Conservation (phyloP, 2,113 vertebrate genomes). For the Malurus elegans region DNA sequence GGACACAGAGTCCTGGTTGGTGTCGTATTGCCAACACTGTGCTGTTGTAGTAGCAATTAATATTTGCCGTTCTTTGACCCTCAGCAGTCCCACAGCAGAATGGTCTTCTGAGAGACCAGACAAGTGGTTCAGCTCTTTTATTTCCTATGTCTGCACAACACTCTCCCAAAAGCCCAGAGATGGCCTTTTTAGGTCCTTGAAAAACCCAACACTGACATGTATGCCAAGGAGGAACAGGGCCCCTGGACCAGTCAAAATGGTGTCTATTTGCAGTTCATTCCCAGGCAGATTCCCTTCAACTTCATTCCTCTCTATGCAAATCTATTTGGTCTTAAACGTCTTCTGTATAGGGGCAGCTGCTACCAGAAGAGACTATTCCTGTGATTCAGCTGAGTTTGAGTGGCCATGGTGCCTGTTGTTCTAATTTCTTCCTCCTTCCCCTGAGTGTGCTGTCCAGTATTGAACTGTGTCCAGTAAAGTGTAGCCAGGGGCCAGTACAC, state of each 20-base stretch:
- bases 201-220: not conserved
- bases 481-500: not conserved
- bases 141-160: not conserved
- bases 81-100: not conserved
- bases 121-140: not conserved
- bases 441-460: not conserved
- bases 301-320: not conserved
- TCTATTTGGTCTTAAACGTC: not conserved
- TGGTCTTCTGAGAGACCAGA: not conserved
- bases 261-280: not conserved
- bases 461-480: too few relatives aligned
- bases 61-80: not conserved
- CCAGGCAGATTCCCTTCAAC: not conserved
- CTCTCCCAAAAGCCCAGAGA: not conserved
- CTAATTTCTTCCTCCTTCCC: not conserved
- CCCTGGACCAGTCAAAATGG: not conserved
- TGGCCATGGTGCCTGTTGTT: not conserved
- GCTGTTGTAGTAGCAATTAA: too few relatives aligned
- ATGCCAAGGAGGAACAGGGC: not conserved
- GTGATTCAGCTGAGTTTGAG: not conserved
- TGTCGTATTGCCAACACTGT: accelerated
- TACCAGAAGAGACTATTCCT: not conserved
- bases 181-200: not conserved
- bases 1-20: not conserved
- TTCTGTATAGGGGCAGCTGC: not conserved